phyloP scores from a whole-genome alignment of 2,888 invertebrate genomes.

The Tillus elongatus region DNA sequence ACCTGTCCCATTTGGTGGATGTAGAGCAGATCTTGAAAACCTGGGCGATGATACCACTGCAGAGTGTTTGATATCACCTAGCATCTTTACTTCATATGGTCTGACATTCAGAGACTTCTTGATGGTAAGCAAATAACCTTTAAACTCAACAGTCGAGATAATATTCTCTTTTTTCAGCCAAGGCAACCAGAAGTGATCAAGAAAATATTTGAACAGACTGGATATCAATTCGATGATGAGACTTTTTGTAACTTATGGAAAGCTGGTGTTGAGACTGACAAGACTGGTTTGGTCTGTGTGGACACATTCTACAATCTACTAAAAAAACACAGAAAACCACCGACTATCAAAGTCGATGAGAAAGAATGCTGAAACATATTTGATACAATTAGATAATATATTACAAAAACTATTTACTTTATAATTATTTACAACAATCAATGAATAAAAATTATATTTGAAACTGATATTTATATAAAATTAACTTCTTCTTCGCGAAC shows the following conservation, averaged over 20 bases:
- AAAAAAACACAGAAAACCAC: slow-evolving; percentile 24
- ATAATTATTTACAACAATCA: too few relatives aligned
- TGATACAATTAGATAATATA: too few relatives aligned
- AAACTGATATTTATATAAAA: too few relatives aligned
- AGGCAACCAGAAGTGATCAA: slow-evolving; percentile 34
- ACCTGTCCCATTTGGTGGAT: slow-evolving; percentile 25
- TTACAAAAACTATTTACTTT: too few relatives aligned
- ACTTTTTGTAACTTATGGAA: slow-evolving; percentile 46
- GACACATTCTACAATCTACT: slow-evolving; percentile 44
- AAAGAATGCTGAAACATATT: slow-evolving; percentile 10
- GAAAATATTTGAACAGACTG: slow-evolving; percentile 46
- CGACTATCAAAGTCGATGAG: slow-evolving; percentile 24
- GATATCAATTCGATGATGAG: slow-evolving; percentile 45
- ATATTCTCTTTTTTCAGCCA: slow-evolving; percentile 28
- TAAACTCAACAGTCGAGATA: slow-evolving; percentile 6
- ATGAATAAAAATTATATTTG: too few relatives aligned
- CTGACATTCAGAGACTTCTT: slow-evolving; percentile 40
- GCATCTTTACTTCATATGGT: slow-evolving; percentile 40
- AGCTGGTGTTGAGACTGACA: slow-evolving; percentile 44
- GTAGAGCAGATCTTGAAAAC: slow-evolving; percentile 31
- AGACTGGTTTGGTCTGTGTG: slow-evolving; percentile 46
- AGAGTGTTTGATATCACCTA: slow-evolving; percentile 39
- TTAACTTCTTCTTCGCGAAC: slow-evolving; percentile 21
- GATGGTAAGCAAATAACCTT: slow-evolving; percentile 25
- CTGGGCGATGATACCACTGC: slow-evolving; percentile 35